Evolutionary conservation across 2,888 invertebrate genomes (phyloP).

Genomic region (Dorcus hopei): DNA sequence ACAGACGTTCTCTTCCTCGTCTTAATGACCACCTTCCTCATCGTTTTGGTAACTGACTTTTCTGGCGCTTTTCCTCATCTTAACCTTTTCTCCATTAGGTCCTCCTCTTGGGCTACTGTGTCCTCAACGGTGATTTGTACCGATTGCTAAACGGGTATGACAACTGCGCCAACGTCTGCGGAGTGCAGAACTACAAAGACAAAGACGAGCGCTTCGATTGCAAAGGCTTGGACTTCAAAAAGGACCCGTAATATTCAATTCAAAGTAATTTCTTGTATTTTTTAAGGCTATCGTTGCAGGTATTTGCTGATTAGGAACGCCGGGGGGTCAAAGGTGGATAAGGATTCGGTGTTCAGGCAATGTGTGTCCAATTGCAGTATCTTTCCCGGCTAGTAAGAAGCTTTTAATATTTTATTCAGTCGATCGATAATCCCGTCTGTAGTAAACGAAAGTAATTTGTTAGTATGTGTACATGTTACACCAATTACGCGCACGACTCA

Average conservation of each 20-base stretch:
- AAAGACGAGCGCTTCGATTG: conserved; percentile 43
- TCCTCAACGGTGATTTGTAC: conserved; percentile 55
- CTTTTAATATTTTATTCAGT: not conserved
- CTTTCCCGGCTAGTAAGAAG: conserved; percentile 36
- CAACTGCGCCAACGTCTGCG: conserved; percentile 64
- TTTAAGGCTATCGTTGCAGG: not conserved
- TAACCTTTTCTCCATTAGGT: conserved; percentile 27
- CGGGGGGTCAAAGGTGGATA: conserved; percentile 21
- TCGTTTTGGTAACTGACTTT: conserved; percentile 52
- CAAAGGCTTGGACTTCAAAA: conserved; percentile 49
- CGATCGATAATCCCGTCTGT: conserved; percentile 4
- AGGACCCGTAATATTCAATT: conserved; percentile 37
- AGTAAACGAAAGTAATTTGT: not conserved
- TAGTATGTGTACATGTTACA: not conserved
- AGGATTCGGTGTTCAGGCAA: conserved; percentile 32
- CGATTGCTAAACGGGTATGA: conserved; percentile 63
- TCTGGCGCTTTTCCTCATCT: not conserved
- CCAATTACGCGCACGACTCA: not conserved
- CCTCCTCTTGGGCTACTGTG: conserved; percentile 42
- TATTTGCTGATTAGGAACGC: conserved; percentile 30
- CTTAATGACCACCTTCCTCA: conserved; percentile 53
- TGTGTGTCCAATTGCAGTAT: conserved; percentile 43
- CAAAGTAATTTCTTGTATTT: not conserved
- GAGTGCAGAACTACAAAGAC: conserved; percentile 46
- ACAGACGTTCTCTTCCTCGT: conserved; percentile 57